A percentile compares a stretch with the other conserved stretches of the same genome.
Conservation (phyloP, 2,113 vertebrate species). For the Callipepla squamata region DNA sequence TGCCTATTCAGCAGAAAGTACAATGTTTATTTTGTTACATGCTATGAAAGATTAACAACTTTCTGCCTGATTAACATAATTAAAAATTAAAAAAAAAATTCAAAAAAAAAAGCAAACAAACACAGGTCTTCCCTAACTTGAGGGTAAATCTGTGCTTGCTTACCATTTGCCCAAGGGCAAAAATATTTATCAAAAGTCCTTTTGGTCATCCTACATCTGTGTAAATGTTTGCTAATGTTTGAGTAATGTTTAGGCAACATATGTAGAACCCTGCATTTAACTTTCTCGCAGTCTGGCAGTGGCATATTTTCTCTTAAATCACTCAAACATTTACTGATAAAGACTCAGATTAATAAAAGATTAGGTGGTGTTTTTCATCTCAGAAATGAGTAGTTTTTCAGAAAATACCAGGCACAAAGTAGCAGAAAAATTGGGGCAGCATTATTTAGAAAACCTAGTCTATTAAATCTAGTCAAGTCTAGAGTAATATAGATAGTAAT, state of each 20-base stretch:
- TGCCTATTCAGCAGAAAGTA: background rate
- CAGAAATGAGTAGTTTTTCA: background rate
- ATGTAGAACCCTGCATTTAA: background rate
- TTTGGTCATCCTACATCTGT: background rate
- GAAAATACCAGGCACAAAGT: background rate
- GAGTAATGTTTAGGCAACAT: background rate
- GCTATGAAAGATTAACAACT: no score
- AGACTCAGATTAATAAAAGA: background rate
- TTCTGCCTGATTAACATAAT: background rate
- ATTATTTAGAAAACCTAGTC: background rate
- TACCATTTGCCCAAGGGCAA: background rate
- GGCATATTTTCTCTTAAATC: background rate
- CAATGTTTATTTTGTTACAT: background rate
- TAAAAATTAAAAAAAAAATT: background rate
- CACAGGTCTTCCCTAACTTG: background rate
- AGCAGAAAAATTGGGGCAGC: background rate
- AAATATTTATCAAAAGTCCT: background rate
- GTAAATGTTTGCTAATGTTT: background rate
- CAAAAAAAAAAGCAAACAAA: background rate
- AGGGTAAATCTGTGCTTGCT: background rate
- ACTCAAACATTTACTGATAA: background rate
- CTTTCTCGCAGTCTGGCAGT: background rate
- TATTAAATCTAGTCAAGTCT: background rate
- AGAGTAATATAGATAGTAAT: background rate
- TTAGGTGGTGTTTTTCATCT: background rate